A percentile compares a stretch with the other conserved stretches of the same genome.
phyloP scores from a whole-genome alignment of 23 tunicate genomes.

The Diplosoma virens region DNA sequence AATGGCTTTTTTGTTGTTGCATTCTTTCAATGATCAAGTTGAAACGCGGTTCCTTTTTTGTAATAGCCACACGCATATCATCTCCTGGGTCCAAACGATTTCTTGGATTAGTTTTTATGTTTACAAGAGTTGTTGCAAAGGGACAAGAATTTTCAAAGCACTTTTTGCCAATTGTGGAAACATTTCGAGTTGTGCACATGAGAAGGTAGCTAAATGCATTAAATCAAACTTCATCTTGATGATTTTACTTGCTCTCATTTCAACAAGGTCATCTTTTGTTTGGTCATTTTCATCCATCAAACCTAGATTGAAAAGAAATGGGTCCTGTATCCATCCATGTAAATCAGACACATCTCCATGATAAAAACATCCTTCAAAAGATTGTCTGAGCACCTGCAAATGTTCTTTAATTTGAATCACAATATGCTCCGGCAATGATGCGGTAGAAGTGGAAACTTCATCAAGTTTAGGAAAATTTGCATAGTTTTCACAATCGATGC shows the following conservation, averaged over 20 bases:
- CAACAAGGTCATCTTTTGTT: slow-evolving; percentile 12
- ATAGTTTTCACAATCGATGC: slow-evolving; percentile 28
- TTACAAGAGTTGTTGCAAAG: slow-evolving; percentile 7
- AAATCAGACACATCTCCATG: slow-evolving; percentile 5
- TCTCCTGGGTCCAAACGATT: slow-evolving; percentile 14
- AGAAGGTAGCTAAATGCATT: slow-evolving; percentile 12
- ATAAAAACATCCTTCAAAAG: slow-evolving; percentile 19
- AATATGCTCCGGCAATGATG: slow-evolving; percentile 27
- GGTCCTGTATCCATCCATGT: slow-evolving; percentile 23
- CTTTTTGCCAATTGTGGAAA: slow-evolving; percentile 18
- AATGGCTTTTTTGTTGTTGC: slow-evolving; percentile 21
- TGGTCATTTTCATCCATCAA: slow-evolving; percentile 20
- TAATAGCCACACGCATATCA: slow-evolving; percentile 10
- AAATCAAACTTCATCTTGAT: slow-evolving; percentile 17
- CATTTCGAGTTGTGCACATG: slow-evolving; percentile 16
- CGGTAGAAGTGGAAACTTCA: slow-evolving; percentile 27
- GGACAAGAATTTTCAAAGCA: slow-evolving; percentile 8
- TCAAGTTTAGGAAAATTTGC: slow-evolving; percentile 32
- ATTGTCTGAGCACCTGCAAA: slow-evolving; percentile 27
- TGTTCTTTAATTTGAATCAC: slow-evolving; percentile 24
- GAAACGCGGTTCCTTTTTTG: slow-evolving; percentile 14
- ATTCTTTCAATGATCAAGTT: slow-evolving; percentile 14
- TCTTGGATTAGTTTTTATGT: slow-evolving; percentile 15
- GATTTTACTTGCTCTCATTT: slow-evolving; percentile 5
- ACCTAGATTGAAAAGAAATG: slow-evolving; percentile 9